Evolutionary conservation across 2,888 invertebrate species (phyloP).

Genomic region (Drosophila rubida): DNA sequence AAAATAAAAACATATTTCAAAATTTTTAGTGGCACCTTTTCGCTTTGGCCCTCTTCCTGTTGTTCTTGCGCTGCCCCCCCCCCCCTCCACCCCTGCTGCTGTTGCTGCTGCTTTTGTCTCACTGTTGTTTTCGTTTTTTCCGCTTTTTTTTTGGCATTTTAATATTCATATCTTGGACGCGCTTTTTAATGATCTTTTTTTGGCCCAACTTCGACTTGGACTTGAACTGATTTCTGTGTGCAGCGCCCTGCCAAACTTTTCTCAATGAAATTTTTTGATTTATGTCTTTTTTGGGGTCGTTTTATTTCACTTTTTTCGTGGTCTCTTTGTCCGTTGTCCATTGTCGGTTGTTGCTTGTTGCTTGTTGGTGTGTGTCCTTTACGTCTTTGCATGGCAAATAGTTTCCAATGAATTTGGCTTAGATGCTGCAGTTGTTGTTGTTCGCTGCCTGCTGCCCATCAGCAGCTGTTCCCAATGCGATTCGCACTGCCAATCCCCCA

Average conservation of each 20-base stretch:
- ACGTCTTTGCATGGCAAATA: constrained; percentile 73
- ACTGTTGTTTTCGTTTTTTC: constrained; percentile 24
- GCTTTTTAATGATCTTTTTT: constrained; percentile 75
- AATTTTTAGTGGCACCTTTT: constrained; percentile 81
- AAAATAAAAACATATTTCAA: constrained; percentile 81
- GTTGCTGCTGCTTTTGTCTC: constrained; percentile 34
- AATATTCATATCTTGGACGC: constrained; percentile 75
- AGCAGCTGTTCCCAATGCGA: constrained; percentile 35
- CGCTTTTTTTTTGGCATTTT: constrained; percentile 59
- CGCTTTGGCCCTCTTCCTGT: constrained; percentile 8
- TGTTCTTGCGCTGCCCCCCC: constrained; percentile 3
- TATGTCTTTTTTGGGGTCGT: constrained; percentile 64
- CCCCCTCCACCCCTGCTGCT: background rate
- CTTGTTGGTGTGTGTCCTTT: constrained; percentile 43
- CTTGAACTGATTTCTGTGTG: constrained; percentile 39
- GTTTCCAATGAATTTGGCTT: constrained; percentile 81
- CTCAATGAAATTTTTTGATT: constrained; percentile 82
- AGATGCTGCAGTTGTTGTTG: constrained; percentile 44
- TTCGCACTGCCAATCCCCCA: constrained; percentile 1
- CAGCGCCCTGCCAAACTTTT: constrained; percentile 57
- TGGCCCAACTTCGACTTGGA: constrained; percentile 22
- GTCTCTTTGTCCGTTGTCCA: too few relatives aligned
- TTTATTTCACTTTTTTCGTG: constrained; percentile 39
- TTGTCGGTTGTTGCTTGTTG: constrained; percentile 30
- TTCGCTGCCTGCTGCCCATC: constrained; percentile 13